Base-by-base conservation (phyloP, 2,113 vertebrate species). In the Boulengeromyrus knoepffleri region DNA sequence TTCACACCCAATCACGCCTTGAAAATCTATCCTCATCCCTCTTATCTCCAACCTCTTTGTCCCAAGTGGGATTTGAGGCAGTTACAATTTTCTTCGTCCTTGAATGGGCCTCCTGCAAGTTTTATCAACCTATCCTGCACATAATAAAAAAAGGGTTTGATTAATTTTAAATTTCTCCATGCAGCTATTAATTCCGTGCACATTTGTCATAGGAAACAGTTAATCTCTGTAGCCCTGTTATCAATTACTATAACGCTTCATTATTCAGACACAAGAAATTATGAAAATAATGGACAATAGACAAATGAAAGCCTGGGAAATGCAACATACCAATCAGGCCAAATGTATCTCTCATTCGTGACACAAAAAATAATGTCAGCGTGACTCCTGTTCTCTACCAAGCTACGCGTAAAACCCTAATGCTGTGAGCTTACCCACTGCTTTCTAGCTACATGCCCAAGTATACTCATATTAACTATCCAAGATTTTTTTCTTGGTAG, bases 51-150 rank as follows among this genome's bases (percentile, higher is more conserved):
- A 42, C 49, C 85, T 87, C 85, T 87, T 87, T 53, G 49, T 87
- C 85, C 85, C 85, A 87, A 53, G 85, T 87, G 85, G 85, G 85
- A 87, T 87, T 87, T 87, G 50, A 87, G 50, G 50, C 49, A 31
- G 47, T 39, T 36, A 87, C 47, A 87, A 87, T 87, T 87, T 87
- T 87, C 85, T 87, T 87, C 50, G 85, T 87, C 85, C 85, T 87
- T 87, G 85, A 53, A 87, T 56, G 50, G 50, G 85, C 49, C 47
- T 87, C 50, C 50, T 31, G 49, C 85, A 53, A 36, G 50, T 56
- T 87, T 87, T 87, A 87, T 87, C 85, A 87, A 87, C 31, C 15
- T 56, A 36, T 87, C 85, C 85, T n/a, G 31, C 49, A 39, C 50
- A 56, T 87, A 53, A 87, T 36, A 36, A 53, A 87, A 87, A 53